Conservation (phyloP, 2,888 invertebrate genomes). For the Ptilodon capucinus region DNA sequence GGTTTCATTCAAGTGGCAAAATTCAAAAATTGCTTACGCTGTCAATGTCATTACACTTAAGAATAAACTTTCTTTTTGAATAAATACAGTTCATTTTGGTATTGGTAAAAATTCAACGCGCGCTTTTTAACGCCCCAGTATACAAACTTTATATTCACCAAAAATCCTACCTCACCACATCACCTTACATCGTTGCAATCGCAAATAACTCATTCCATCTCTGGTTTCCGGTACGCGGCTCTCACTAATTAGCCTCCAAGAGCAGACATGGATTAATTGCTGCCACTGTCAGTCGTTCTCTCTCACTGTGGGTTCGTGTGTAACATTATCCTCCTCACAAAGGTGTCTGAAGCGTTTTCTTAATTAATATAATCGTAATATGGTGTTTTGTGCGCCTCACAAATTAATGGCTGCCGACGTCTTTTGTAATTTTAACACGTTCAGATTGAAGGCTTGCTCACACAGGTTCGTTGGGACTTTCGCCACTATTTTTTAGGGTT, state of each 20-base stretch:
- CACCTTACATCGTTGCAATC: constrained; percentile 51
- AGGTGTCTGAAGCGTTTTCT: constrained; percentile 68
- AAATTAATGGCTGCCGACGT: constrained; percentile 50
- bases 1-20: no score
- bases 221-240: constrained; percentile 69
- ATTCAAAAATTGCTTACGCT: no score
- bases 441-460: no score
- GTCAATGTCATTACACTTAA: no score
- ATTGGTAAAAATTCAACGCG: no score
- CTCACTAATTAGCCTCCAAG: constrained; percentile 71
- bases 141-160: neutral
- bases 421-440: constrained; percentile 53
- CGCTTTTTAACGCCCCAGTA: no score
- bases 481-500: no score
- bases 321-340: constrained; percentile 59
- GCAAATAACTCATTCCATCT: constrained; percentile 72
- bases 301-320: constrained; percentile 46
- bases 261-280: constrained; percentile 78
- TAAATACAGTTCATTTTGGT: no score
- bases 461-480: no score
- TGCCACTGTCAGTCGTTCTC: constrained; percentile 51
- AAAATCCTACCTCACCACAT: constrained; percentile 17
- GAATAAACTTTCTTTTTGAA: no score
- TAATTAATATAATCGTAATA: constrained; percentile 69
- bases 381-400: constrained; percentile 45